phyloP scores from a whole-genome alignment of 64 coral and sea anemone genomes.

The Montipora efflorescens region DNA sequence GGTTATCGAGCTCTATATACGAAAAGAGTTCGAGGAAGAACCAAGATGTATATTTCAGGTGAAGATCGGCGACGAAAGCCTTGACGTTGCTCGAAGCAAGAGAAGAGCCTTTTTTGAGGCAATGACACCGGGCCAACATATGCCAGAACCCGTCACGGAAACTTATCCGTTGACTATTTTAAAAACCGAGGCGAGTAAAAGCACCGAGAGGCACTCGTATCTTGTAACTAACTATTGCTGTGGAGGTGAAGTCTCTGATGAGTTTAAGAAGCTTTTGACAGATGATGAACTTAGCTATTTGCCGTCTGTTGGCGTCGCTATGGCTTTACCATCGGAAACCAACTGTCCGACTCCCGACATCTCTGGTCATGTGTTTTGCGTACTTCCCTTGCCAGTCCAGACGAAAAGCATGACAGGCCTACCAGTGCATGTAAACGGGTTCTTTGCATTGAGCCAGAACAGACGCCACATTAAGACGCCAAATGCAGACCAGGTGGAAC shows the following conservation, averaged over 20 bases:
- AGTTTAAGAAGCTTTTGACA: constrained; percentile 53
- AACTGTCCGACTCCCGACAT: not conserved
- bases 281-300: constrained; percentile 76
- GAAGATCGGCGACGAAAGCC: constrained; percentile 13
- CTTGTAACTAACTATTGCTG: constrained; percentile 68
- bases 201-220: constrained; percentile 28
- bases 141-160: constrained; percentile 11
- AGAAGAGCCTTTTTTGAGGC: constrained; percentile 53
- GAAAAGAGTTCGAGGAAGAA: constrained; percentile 28
- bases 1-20: constrained; percentile 69
- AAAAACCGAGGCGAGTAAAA: not conserved
- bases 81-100: constrained; percentile 25
- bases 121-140: not conserved
- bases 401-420: constrained; percentile 82
- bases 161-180: constrained; percentile 65
- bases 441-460: constrained; percentile 91
- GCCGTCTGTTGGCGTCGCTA: constrained; percentile 71
- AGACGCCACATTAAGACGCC: constrained; percentile 84
- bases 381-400: constrained; percentile 87
- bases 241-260: constrained; percentile 24
- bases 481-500: constrained; percentile 72
- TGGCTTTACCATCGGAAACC: not conserved
- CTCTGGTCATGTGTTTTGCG: constrained; percentile 74
- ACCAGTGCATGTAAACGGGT: constrained; percentile 93
- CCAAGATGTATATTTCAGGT: constrained; percentile 67